Evolutionary conservation across 1,140 invertebrate species (phyloP).

Genomic region (Danaus plexippus): DNA sequence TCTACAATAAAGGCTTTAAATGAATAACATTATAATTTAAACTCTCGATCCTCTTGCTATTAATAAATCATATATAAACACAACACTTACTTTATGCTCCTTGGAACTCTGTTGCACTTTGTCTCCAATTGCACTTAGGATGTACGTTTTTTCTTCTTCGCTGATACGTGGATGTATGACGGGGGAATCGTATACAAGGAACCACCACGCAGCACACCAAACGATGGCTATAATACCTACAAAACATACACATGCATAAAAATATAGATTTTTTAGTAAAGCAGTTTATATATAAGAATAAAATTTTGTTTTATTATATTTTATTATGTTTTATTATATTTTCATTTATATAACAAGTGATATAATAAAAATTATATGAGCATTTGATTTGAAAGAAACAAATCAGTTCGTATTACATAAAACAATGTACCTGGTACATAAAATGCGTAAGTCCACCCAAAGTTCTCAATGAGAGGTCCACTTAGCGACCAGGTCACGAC

Average conservation of each 20-base stretch:
- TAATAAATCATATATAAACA: too few relatives aligned
- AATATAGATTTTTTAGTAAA: not conserved
- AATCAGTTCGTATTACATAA: slow-evolving; percentile 10
- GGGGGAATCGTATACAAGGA: slow-evolving; percentile 80
- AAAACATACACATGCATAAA: slow-evolving; percentile 14
- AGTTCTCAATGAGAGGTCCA: slow-evolving; percentile 75
- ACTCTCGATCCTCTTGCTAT: too few relatives aligned
- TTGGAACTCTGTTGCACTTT: slow-evolving; percentile 52
- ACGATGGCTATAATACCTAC: slow-evolving; percentile 73
- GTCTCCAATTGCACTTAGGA: slow-evolving; percentile 73
- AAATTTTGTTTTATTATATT: too few relatives aligned
- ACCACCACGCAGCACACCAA: slow-evolving; percentile 77
- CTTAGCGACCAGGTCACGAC: slow-evolving; percentile 82
- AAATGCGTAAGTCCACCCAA: slow-evolving; percentile 82
- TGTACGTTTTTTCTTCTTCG: slow-evolving; percentile 82
- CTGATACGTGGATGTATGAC: slow-evolving; percentile 82
- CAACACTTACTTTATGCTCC: slow-evolving; percentile 36
- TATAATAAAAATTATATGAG: too few relatives aligned
- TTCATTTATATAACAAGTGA: too few relatives aligned
- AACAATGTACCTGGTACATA: slow-evolving; percentile 75
- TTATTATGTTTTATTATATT: too few relatives aligned
- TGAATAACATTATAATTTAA: too few relatives aligned
- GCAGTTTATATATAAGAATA: too few relatives aligned
- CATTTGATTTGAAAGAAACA: slow-evolving; percentile 5
- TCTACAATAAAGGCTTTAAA: too few relatives aligned